These are phyloP conservation scores for Emydura subglobosa DNA, from an alignment of 2,113 vertebrate genomes.

Conservation along the genomic window DNA sequence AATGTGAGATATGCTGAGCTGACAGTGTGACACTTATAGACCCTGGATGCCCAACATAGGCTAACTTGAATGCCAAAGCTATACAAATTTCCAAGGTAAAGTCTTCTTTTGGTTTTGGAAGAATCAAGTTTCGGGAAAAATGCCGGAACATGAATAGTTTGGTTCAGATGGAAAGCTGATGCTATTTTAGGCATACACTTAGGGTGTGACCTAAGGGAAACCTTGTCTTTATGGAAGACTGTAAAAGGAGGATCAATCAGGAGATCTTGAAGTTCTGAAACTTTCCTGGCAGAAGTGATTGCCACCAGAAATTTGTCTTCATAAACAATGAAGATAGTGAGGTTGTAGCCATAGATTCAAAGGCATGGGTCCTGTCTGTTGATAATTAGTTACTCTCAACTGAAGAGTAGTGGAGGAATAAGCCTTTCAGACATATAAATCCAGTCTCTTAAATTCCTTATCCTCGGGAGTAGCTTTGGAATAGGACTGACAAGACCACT, in stretches of 20 bases:
- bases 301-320: not conserved
- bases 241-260: not conserved
- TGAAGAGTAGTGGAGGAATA: too few relatives aligned
- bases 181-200: not conserved
- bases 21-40: not conserved
- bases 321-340: not conserved
- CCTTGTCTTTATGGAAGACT: not conserved
- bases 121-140: not conserved
- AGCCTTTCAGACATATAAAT: too few relatives aligned
- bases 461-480: too few relatives aligned
- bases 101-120: not conserved
- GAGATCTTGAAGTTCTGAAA: not conserved
- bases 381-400: too few relatives aligned
- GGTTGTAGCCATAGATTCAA: not conserved
- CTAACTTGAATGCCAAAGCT: not conserved
- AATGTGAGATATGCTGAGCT: not conserved
- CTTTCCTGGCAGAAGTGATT: not conserved
- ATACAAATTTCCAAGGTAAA: not conserved
- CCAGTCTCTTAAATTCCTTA: too few relatives aligned
- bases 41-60: not conserved
- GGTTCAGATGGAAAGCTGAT: not conserved
- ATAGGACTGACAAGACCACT: too few relatives aligned
- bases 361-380: not conserved
- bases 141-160: not conserved
- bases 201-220: not conserved